These are phyloP conservation scores for Schrankia costaestrigalis DNA, from an alignment of 2,888 invertebrate species.

Conservation along the genomic window DNA sequence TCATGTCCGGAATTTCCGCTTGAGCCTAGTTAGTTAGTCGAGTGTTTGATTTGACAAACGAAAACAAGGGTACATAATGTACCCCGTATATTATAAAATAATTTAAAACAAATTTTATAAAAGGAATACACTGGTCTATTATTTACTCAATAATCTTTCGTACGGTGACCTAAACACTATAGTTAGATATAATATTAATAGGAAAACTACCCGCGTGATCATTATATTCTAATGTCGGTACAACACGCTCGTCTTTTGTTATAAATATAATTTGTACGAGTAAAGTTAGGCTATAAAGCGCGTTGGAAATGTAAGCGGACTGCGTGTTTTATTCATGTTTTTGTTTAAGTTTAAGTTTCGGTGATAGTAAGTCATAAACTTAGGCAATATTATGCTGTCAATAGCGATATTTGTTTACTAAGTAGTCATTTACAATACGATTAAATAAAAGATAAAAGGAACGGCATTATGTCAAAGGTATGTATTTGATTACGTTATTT, in stretches of 20 bases:
- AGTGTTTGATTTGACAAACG: too few relatives aligned
- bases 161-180: slow-evolving; percentile 10
- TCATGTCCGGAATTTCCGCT: too few relatives aligned
- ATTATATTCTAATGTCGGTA: slow-evolving; percentile 20
- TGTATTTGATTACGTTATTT: too few relatives aligned
- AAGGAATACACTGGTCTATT: slow-evolving; percentile 6
- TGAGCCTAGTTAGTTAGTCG: too few relatives aligned
- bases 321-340: slow-evolving; percentile 7
- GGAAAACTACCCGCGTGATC: slow-evolving; percentile 23
- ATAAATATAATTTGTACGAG: slow-evolving; percentile 17
- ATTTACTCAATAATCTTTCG: slow-evolving; percentile 2
- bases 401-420: too few relatives aligned
- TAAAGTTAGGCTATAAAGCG: slow-evolving; percentile 3
- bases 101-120: slow-evolving; percentile 2
- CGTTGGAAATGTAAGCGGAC: background rate
- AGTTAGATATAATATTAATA: slow-evolving; percentile 23
- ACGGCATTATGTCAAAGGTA: too few relatives aligned
- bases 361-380: too few relatives aligned
- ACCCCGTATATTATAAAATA: background rate
- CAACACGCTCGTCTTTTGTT: slow-evolving; percentile 20
- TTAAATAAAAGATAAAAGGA: too few relatives aligned
- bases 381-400: too few relatives aligned
- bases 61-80: too few relatives aligned
- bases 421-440: too few relatives aligned
- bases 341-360: background rate